Base-by-base conservation (phyloP, 2,113 vertebrate species). In the Cervus canadensis region DNA sequence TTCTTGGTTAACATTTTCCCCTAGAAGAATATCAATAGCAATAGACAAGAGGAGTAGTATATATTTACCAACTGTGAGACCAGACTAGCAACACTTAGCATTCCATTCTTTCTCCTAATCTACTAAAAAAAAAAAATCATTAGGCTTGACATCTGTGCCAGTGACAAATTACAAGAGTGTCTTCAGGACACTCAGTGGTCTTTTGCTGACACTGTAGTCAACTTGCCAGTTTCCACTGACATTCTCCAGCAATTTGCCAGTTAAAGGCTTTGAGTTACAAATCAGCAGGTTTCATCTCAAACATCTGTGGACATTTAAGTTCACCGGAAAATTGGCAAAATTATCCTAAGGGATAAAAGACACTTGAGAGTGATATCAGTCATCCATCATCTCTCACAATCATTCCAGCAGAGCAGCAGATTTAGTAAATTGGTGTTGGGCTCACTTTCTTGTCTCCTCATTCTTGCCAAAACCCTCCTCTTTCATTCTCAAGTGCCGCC, bases 271-370 rank as follows among this genome's bases (percentile, higher is more conserved):
- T 95, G 93, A 96, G 64, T 97, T 98, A 95, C 91, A 97, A 95
- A 97, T 98, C 97, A 98, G 78, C 36, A 96, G 92, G 82, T 96
- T 97, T 98, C 94, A 86, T 98, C 96, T 97, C 84, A 96, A 98
- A 98, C 98, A 98, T 98, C 98, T 98, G 98, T 95, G 88, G 95
- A 97, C 88, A 97, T 95, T 98, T 98, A 98, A 93, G 87, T 97
- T 94, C 97, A 87, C 92, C 5, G 15, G 98, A 98, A 98, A 98
- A 98, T 97, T 98, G 98, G 97, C 92, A 97, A 98, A 97, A 98
- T 98, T 98, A 96, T 90, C 91, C 94, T 82, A 88, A 97, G 89
- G 98, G 97, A 98, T 98, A 97, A 98, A 98, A 97, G 96, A 97
- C 93, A 95, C 64, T 94, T 96, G 93, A 98, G 93, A 97, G 74